Evolutionary conservation across 2,797 vertebrate genomes (phyloP).

Genomic region (Xiphophorus birchmanni): DNA sequence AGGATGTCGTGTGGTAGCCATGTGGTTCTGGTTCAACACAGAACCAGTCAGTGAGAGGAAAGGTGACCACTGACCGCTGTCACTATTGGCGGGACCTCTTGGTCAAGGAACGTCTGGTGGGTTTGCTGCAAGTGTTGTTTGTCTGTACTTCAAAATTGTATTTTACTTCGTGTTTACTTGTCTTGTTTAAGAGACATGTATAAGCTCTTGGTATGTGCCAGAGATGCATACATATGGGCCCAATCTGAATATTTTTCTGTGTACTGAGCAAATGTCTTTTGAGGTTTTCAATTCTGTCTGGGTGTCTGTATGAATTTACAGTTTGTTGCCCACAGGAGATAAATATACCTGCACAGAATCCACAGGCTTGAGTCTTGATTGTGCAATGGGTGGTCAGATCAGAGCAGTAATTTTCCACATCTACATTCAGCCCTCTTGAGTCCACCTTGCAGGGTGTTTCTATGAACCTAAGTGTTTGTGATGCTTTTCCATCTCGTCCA

Average conservation of each 20-base stretch:
- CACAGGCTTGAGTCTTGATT: constrained; percentile 75
- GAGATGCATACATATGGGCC: constrained; percentile 4
- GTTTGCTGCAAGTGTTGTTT: constrained; percentile 45
- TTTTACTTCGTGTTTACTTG: constrained; percentile 21
- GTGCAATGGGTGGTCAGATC: constrained; percentile 69
- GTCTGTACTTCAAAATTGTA: constrained; percentile 45
- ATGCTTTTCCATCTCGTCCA: constrained; percentile 8
- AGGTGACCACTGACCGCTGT: constrained; percentile 70
- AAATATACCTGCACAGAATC: constrained; percentile 78
- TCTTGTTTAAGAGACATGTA: constrained; percentile 15
- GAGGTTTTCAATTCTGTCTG: constrained; percentile 50
- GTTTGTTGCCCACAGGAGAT: constrained; percentile 69
- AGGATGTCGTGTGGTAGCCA: constrained; percentile 64
- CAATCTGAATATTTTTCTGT: constrained; percentile 26
- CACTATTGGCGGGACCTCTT: constrained; percentile 51
- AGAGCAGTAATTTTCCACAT: constrained; percentile 83
- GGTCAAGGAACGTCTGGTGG: constrained; percentile 41
- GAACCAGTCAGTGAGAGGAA: constrained; percentile 68
- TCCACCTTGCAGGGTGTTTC: constrained; percentile 62
- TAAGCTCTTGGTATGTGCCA: constrained; percentile 11
- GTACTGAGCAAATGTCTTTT: constrained; percentile 43
- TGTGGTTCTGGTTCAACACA: constrained; percentile 73
- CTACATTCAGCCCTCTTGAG: constrained; percentile 57
- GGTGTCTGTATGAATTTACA: constrained; percentile 57
- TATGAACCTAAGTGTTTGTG: constrained; percentile 31